These are phyloP conservation scores for Epizoanthus rinbou DNA, from an alignment of 92 coral and sea anemone genomes.

Conservation along the genomic window DNA sequence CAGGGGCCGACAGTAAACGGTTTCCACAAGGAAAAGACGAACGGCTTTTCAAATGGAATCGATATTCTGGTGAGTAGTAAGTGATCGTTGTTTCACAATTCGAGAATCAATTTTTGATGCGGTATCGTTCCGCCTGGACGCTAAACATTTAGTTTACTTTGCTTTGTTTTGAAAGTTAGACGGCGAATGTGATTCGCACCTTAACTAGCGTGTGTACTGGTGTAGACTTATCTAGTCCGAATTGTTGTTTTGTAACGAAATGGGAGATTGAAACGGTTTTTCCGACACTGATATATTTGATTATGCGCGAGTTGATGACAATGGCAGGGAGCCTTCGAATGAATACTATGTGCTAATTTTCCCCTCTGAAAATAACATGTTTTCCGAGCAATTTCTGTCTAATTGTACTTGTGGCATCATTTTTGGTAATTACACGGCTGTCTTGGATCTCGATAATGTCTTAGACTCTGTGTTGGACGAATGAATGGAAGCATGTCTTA, in stretches of 20 bases:
- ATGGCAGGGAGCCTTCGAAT: conserved; percentile 24
- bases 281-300: background rate
- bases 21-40: conserved; percentile 55
- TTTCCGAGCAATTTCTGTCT: background rate
- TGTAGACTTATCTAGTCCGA: background rate
- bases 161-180: conserved; percentile 24
- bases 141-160: conserved; percentile 17
- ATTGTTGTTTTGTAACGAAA: background rate
- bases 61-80: conserved; percentile 74
- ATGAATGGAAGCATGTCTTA: background rate
- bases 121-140: conserved; percentile 16
- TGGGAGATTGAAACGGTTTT: background rate
- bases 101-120: conserved; percentile 43
- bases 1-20: conserved; percentile 69
- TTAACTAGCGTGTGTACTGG: background rate
- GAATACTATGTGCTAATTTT: background rate
- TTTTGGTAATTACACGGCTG: background rate
- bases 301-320: background rate
- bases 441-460: background rate
- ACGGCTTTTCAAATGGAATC: conserved; percentile 68
- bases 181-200: background rate
- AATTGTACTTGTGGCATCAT: background rate
- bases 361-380: background rate
- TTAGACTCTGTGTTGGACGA: background rate
- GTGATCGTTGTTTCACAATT: conserved; percentile 19